A percentile compares a stretch with the other conserved stretches of the same genome.
Conservation (phyloP, 1,140 invertebrate species). For the Euglossa dilemma region DNA sequence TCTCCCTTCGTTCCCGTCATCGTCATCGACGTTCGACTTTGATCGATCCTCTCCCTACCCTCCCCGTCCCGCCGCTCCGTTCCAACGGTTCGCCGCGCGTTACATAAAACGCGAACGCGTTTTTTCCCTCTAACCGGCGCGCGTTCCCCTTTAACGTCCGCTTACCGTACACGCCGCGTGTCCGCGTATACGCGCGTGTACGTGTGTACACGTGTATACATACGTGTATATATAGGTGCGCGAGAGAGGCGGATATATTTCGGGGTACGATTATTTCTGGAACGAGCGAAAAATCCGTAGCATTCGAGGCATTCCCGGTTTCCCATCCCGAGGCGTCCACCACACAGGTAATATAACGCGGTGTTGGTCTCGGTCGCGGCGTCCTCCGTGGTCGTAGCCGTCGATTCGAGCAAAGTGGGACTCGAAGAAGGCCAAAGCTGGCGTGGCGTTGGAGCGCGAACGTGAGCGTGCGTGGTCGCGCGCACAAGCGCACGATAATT, state of each 20-base stretch:
- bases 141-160: slow-evolving; percentile 33
- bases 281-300: slow-evolving; percentile 32
- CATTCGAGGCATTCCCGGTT: slow-evolving; percentile 15
- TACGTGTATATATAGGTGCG: background rate
- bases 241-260: slow-evolving; percentile 28
- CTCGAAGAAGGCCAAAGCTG: slow-evolving; percentile 42
- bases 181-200: background rate
- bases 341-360: slow-evolving; percentile 10
- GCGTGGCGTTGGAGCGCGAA: slow-evolving; percentile 10
- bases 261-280: slow-evolving; percentile 45
- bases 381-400: background rate
- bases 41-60: slow-evolving; percentile 21
- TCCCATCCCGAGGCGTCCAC: background rate
- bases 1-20: background rate
- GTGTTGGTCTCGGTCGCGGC: no score
- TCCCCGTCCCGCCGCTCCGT: background rate
- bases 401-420: slow-evolving; percentile 33
- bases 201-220: background rate
- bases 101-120: slow-evolving; percentile 34
- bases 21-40: slow-evolving; percentile 31
- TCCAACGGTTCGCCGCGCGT: slow-evolving; percentile 6
- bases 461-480: background rate
- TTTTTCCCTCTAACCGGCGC: background rate
- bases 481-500: slow-evolving; percentile 43
- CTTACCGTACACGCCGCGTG: background rate